Base-by-base conservation (phyloP, 2,888 invertebrate genomes). In the Nowickia ferox region DNA sequence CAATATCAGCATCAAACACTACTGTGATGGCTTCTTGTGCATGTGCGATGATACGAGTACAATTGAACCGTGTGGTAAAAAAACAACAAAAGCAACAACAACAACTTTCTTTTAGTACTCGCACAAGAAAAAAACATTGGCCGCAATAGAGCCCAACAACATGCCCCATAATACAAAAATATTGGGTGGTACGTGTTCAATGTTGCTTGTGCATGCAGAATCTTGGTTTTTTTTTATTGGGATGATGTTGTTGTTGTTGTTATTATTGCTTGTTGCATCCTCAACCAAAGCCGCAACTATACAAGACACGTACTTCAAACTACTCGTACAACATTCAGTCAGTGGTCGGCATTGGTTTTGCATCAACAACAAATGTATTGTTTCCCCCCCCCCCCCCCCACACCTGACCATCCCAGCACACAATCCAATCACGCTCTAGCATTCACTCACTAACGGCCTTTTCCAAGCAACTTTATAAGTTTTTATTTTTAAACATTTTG, bases 181-280 rank as follows among this genome's bases (percentile, higher is more conserved):
- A 71, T 83, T 83, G 83, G 83, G 83, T 83, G 83, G 84, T 85
- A 85, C 84, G 81, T 81, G 81, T 77, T 72, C 81, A 85, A 81
- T 81, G 80, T 76, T 83, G 83, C 72, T 72, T 72, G 77, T 83
- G 77, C 83, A 77, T 72, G 82, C 9, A 71, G 51, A 65, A 80
- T 65, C 44, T 66, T 22, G 10, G 10, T 76, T 65, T 48, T 63
- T n/a, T 42, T 11, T 53, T 53, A 30, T 30, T 30, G 5, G 30
- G 30, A 0, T 46, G 30, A 13, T 17, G 8, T 53, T 65, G 15
- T n/a, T 63, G 4, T 71, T 71, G 13, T 42, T 30, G 11, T 69
- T 68, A 8, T 15, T 55, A 1, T 72, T 63, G 59, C 22, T 82
- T 80, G 55, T 71, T 79, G 63, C 76, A 59, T 84, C 76, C 72